Evolutionary conservation across 53 echinoderm and acorn worm species (phyloP).

Genomic region (Zoroaster sp.): DNA sequence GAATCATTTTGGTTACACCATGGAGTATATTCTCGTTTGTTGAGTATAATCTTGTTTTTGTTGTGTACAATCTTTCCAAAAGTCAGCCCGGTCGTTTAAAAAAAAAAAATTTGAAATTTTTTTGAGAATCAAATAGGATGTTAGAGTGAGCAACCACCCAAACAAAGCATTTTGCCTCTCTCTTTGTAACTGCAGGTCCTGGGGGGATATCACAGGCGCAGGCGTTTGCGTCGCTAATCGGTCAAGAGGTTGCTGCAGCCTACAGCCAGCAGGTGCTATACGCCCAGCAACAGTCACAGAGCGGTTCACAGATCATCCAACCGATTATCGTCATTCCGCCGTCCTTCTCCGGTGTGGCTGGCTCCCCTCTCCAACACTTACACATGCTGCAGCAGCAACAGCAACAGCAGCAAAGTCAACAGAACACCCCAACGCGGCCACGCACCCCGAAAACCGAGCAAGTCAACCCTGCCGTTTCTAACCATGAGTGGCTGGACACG

Average conservation of each 20-base stretch:
- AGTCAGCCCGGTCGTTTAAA: neutral
- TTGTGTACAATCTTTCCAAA: neutral
- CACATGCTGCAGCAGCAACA: conserved; percentile 55
- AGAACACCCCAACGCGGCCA: conserved; percentile 44
- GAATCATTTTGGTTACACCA: neutral
- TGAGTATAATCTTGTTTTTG: neutral
- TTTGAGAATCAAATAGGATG: neutral
- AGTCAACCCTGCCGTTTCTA: conserved; percentile 55
- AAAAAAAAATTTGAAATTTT: neutral
- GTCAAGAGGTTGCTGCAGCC: conserved; percentile 95
- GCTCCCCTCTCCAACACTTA: conserved; percentile 30
- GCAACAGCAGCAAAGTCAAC: conserved; percentile 16
- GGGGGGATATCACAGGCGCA: conserved; percentile 94
- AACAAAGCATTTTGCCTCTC: conserved; percentile 88
- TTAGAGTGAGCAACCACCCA: conserved; percentile 21
- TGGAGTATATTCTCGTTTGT: neutral
- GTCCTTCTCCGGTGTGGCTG: conserved; percentile 48
- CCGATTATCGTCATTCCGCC: conserved; percentile 98
- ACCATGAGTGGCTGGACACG: conserved; percentile 92
- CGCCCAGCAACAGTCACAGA: conserved; percentile 33
- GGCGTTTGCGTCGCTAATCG: conserved; percentile 94
- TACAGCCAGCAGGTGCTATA: conserved; percentile 72
- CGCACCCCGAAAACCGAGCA: conserved; percentile 58
- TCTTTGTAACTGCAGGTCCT: conserved; percentile 65
- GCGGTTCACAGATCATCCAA: conserved; percentile 93